A percentile compares a stretch with the other conserved stretches of the same genome.
Evolutionary conservation across 2,888 invertebrate genomes (phyloP).

Genomic region (Hydraecia micacea): DNA sequence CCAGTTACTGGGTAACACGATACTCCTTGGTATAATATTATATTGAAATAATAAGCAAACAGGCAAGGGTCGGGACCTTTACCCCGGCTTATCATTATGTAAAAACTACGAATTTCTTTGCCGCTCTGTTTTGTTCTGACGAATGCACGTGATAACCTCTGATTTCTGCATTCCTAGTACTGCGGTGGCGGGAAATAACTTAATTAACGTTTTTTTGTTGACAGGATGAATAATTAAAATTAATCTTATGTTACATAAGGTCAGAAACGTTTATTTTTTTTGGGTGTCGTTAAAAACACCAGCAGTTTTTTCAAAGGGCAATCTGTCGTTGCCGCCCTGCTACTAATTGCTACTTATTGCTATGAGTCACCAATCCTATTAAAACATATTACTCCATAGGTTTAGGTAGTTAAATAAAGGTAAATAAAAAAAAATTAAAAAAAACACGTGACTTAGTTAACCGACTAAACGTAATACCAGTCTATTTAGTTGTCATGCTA

Average conservation of each 20-base stretch:
- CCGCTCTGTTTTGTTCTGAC: constrained; percentile 59
- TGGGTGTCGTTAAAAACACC: background rate
- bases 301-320: background rate
- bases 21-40: background rate
- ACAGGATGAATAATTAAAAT: constrained; percentile 41
- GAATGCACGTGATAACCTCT: constrained; percentile 78
- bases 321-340: too few relatives aligned
- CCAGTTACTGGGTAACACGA: background rate
- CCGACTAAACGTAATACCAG: too few relatives aligned
- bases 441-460: too few relatives aligned
- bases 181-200: constrained; percentile 37
- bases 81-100: constrained; percentile 71
- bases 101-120: constrained; percentile 79
- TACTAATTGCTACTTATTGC: background rate
- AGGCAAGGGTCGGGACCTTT: constrained; percentile 54
- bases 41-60: constrained; percentile 47
- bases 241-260: constrained; percentile 23
- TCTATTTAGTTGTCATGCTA: too few relatives aligned
- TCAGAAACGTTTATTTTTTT: constrained; percentile 18
- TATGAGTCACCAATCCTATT: background rate
- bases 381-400: too few relatives aligned
- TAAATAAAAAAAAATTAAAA: too few relatives aligned
- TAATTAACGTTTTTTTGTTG: constrained; percentile 35
- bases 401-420: too few relatives aligned
- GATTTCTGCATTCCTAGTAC: constrained; percentile 66